Percentiles rank a stretch among this genome's conserved stretches.
These are phyloP conservation scores for Pyralis farinalis DNA, from an alignment of 2,888 invertebrate genomes.

Conservation along the genomic window DNA sequence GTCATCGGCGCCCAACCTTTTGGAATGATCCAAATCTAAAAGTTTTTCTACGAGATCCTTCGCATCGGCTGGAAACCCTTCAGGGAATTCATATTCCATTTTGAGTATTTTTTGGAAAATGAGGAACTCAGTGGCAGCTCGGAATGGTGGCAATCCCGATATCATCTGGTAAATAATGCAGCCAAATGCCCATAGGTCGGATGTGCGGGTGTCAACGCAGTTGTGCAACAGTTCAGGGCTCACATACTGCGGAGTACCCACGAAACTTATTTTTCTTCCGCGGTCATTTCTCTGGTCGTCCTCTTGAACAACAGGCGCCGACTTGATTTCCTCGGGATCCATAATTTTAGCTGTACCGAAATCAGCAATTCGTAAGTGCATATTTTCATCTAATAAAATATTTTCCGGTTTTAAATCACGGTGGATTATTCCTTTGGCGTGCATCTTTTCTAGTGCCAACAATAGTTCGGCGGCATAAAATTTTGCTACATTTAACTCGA, in stretches of 20 bases:
- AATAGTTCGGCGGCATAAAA: conserved; percentile 98
- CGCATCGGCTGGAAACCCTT: conserved; percentile 93
- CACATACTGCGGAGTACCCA: conserved; percentile 99
- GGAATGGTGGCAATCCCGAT: conserved; percentile 95
- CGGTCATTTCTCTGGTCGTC: conserved; percentile 65
- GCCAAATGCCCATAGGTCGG: conserved; percentile 98
- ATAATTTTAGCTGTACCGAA: conserved; percentile 97
- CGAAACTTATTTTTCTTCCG: conserved; percentile 91
- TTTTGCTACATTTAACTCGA: conserved; percentile 92
- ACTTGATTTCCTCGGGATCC: conserved; percentile 52
- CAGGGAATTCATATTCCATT: conserved; percentile 95
- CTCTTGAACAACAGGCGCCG: conserved; percentile 35
- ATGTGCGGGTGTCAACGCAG: conserved; percentile 87
- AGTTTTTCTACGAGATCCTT: conserved; percentile 93
- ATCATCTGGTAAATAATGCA: conserved; percentile 99
- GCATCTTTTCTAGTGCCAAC: conserved; percentile 94
- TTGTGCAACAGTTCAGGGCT: conserved; percentile 97
- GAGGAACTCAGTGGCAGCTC: conserved; percentile 95
- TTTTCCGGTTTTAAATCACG: conserved; percentile 99
- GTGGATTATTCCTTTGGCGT: conserved; percentile 93
- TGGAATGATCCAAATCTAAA: conserved; percentile 88
- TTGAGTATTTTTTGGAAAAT: conserved; percentile 97
- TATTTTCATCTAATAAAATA: conserved; percentile 95
- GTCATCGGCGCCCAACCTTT: conserved; percentile 92
- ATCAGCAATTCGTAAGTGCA: conserved; percentile 98